Conservation (phyloP, 2,113 vertebrate species). For the zebrafish (Danio rerio) region GRCz12tu NC_133185.1:5598501-5599000, state of each 20-base stretch:
- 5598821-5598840: not conserved
- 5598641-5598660: too few relatives aligned
- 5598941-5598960: not conserved
- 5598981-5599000: not conserved
- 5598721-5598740: too few relatives aligned
- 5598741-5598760: not conserved
- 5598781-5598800: not conserved
- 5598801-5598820: not conserved
- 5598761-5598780: not conserved
- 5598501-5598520: too few relatives aligned
- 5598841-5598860: not conserved
- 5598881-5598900: conserved; percentile 73
- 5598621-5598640: too few relatives aligned
- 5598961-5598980: not conserved
- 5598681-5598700: too few relatives aligned
- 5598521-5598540: too few relatives aligned
- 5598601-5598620: too few relatives aligned
- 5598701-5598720: too few relatives aligned
- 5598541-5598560: too few relatives aligned
- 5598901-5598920: conserved; percentile 79
- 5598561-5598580: too few relatives aligned
- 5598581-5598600: too few relatives aligned
- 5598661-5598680: not conserved
- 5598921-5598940: conserved; percentile 75
- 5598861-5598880: conserved; percentile 73